A percentile compares a stretch with the other conserved stretches of the same genome.
Evolutionary conservation across 2,888 invertebrate species (phyloP).

Genomic region (Orchestes rusci): DNA sequence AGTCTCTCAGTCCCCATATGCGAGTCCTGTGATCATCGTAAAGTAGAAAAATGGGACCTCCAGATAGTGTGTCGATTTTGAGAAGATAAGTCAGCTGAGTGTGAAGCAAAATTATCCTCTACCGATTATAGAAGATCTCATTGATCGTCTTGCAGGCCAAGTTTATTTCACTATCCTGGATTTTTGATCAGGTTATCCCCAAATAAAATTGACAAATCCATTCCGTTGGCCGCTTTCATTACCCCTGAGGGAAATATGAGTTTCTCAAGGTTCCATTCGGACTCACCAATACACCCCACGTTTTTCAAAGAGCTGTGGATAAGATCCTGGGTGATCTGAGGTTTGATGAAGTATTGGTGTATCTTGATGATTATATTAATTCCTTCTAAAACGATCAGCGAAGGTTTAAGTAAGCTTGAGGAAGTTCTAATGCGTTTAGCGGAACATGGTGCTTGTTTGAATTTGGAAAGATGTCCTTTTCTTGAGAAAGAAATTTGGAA

Average conservation of each 20-base stretch:
- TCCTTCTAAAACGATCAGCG: neutral
- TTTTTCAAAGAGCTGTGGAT: constrained; percentile 28
- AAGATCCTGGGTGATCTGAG: neutral
- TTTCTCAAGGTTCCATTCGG: neutral
- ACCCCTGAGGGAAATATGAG: neutral
- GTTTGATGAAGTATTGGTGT: neutral
- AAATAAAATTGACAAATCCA: neutral
- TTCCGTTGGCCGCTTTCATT: neutral
- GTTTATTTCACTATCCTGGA: neutral
- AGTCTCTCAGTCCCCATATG: neutral
- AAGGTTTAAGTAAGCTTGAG: neutral
- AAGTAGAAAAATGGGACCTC: neutral
- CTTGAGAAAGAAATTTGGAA: neutral
- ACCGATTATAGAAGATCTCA: neutral
- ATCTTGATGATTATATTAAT: neutral
- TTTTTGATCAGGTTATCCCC: neutral
- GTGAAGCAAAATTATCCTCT: neutral
- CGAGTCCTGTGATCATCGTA: neutral
- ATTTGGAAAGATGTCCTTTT: neutral
- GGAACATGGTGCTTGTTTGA: neutral
- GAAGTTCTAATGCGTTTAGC: neutral
- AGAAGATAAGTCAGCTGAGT: too few relatives aligned
- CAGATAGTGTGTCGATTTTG: neutral
- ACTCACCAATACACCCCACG: constrained; percentile 25
- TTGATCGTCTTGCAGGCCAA: neutral